Evolutionary conservation across 2,797 vertebrate genomes (phyloP), one percentile per base, ranked within the genome.

Genomic region (Clarias platycephalus): DNA sequence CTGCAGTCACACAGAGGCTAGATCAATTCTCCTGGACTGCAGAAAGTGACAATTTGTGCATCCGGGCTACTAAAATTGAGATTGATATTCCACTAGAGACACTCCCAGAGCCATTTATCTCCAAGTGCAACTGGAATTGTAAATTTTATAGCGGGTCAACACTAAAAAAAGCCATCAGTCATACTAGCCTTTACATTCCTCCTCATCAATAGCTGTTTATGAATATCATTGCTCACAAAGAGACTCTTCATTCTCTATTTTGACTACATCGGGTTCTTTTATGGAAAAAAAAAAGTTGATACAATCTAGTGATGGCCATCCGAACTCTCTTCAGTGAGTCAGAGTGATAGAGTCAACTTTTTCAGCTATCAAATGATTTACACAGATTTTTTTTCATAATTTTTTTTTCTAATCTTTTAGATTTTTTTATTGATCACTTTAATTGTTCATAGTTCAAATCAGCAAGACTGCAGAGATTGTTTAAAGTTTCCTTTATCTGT

Each of bases 61-160:
- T 68, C 86, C 81, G 66, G 57, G 84, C 81, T 44, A 55, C 53
- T 57, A 34, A 80, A 83, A 87, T 87, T 60, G 77, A 87, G 84
- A 87, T 82, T 85, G 74, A 87, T 85, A 74, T 85, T 60, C 15
- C 70, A 64, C 68, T 31, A 7, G 80, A 80, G 83, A 70, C 79
- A 18, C 68, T 60, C 58, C 37, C 24, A 5, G n/a, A 78, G 74
- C 67, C 62, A 85, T 80, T 83, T 80, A 79, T 85, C 81, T 83
- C 44, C 76, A 34, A 80, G 28, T 76, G 82, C 63, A 85, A 83
- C 84, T 68, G 78, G 72, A 83, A 85, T 76, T 68, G 62, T 71
- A 85, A 75, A 85, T 82, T 64, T 86, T 86, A 83, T 83, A 77
- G 49, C 70, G 58, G 84, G 84, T 85, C 84, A 87, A 80, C 81